phyloP scores from a whole-genome alignment of 2,888 invertebrate genomes.

The Polydesmus complanatus region DNA sequence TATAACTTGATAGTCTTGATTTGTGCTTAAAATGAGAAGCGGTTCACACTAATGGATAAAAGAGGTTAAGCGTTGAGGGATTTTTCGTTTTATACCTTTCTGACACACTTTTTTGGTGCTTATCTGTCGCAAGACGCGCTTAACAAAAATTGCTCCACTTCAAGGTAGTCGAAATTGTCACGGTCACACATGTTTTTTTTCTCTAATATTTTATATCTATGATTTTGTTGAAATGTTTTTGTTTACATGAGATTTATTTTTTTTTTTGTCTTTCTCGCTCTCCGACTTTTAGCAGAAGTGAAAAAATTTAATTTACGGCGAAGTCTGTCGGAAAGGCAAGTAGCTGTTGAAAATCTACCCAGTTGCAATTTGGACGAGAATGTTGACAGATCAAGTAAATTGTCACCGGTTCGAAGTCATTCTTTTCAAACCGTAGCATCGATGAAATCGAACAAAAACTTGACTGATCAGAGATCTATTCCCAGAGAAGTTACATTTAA shows the following conservation, averaged over 20 bases:
- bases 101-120: not conserved
- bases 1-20: too few species aligned
- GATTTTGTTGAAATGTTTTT: too few species aligned
- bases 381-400: not conserved
- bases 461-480: too few species aligned
- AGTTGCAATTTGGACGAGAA: not conserved
- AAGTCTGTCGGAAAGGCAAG: conserved; percentile 7
- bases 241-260: not conserved
- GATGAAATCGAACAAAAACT: not conserved
- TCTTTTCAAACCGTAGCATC: conserved; percentile 4
- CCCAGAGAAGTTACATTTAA: not conserved
- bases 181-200: too few species aligned
- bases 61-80: not conserved
- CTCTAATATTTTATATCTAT: too few species aligned
- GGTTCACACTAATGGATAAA: not conserved
- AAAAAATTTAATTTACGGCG: conserved; percentile 5
- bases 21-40: too few species aligned
- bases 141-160: too few species aligned
- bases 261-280: not conserved
- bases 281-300: not conserved
- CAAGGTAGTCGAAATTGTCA: too few species aligned
- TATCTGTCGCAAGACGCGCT: not conserved
- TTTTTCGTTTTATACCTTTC: not conserved
- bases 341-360: not conserved
- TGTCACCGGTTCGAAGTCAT: conserved; percentile 5